Base-by-base conservation (phyloP, 2,113 vertebrate genomes). In the Neodon shergylaensis region DNA sequence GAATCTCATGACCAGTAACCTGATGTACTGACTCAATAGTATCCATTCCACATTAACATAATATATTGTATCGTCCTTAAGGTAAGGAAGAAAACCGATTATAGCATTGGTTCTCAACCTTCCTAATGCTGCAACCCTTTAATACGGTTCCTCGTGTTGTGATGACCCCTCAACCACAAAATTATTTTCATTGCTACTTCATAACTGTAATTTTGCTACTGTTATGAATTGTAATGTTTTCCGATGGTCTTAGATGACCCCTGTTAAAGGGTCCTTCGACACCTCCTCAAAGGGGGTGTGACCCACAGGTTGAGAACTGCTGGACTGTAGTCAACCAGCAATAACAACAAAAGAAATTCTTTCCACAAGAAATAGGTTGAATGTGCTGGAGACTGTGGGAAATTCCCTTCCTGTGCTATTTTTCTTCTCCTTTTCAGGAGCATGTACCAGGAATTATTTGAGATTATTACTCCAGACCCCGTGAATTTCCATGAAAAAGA, bases 391-490 rank as follows among this genome's bases (percentile, higher is more conserved):
- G 77, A 39, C 76, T 66, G 21, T 77, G 58, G 65, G 5, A 47
- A 77, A 36, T 90, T 42, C 44, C 49, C 92, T 95, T 97, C 31
- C 70, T 79, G 21, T 39, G 52, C 93, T 47, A 1, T 77, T 95
- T 88, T 90, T 77, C 70, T 93, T 72, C 58, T 39, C 7, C 0
- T 81, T 94, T 95, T 78, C 22, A 72, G 90, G 66, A 88, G 21
- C 26, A 26, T 61, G 26, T 36, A 65, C 11, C 47, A 47, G 33
- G n/a, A 36, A 94, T 73, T 52, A 21, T 79, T 68, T 73, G 81
- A 58, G 4, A 31, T 89, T 76, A 94, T 72, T 77, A 8, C 22
- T 14, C 19, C 16, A 84, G 1, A 13, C 31, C 13, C 36, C 19
- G 3, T 19, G 76, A 66, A 93, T 82, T 89, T 94, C 33, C 22